Evolutionary conservation across 1,140 invertebrate genomes (phyloP).

Genomic region (Drosophila azteca): DNA sequence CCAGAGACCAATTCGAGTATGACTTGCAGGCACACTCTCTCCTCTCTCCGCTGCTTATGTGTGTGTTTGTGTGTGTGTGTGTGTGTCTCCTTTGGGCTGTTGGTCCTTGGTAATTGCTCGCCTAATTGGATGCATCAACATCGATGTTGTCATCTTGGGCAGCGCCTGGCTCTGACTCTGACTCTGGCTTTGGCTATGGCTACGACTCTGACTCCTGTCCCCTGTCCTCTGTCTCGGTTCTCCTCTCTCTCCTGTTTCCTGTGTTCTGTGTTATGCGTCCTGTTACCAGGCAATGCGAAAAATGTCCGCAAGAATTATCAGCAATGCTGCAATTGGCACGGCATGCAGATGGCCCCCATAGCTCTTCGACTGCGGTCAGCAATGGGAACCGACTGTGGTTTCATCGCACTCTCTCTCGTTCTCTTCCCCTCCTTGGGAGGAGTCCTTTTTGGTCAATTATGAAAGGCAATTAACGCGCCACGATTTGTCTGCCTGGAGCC

Average conservation of each 20-base stretch:
- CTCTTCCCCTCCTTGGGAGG: neutral
- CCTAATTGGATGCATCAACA: slow-evolving; percentile 73
- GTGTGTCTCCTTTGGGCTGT: slow-evolving; percentile 15
- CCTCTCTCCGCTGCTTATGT: too few species aligned
- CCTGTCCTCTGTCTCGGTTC: neutral
- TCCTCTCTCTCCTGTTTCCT: neutral
- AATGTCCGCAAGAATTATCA: slow-evolving; percentile 24
- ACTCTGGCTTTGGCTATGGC: too few species aligned
- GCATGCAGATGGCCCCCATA: too few species aligned
- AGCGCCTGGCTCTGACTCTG: too few species aligned
- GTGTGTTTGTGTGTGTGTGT: too few species aligned
- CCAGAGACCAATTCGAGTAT: neutral
- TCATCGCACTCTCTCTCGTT: neutral
- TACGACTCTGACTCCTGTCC: neutral
- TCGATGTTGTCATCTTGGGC: slow-evolving; percentile 37
- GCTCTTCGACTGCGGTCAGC: too few species aligned
- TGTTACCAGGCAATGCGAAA: slow-evolving; percentile 16
- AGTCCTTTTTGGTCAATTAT: slow-evolving; percentile 57
- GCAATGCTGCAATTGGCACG: slow-evolving; percentile 17
- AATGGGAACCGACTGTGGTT: slow-evolving; percentile 17
- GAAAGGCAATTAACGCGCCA: slow-evolving; percentile 52
- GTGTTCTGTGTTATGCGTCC: neutral
- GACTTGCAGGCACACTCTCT: slow-evolving; percentile 14
- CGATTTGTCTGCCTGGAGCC: slow-evolving; percentile 16
- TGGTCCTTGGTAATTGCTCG: slow-evolving; percentile 55